Conservation (phyloP, 2,797 vertebrate genomes). For the Dallia pectoralis region DNA sequence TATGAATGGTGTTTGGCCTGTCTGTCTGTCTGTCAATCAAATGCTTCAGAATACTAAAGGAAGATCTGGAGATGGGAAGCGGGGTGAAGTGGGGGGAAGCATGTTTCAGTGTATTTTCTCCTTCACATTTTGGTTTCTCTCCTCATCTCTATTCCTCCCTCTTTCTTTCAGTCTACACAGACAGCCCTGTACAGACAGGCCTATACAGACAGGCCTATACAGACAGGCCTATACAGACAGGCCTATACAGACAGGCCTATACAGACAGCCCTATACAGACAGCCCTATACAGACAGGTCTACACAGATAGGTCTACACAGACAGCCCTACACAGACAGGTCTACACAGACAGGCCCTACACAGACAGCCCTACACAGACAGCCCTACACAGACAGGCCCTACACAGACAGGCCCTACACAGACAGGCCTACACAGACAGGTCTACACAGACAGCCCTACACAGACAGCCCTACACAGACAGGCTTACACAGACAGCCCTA, state of each 20-base stretch:
- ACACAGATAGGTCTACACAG: slow-evolving; percentile 42
- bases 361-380: slow-evolving; percentile 36
- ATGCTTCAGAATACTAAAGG: slow-evolving; percentile 60
- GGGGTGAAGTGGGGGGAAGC: slow-evolving; percentile 4
- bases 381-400: slow-evolving; percentile 39
- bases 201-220: slow-evolving; percentile 41
- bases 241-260: slow-evolving; percentile 39
- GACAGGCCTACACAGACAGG: slow-evolving; percentile 42
- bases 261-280: slow-evolving; percentile 40
- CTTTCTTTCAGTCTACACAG: neutral
- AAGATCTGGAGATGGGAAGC: slow-evolving; percentile 33
- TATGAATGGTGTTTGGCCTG: slow-evolving; percentile 62
- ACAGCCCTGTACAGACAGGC: too few species aligned
- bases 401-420: too few species aligned
- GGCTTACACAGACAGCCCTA: slow-evolving; percentile 42
- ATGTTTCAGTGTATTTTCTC: slow-evolving; percentile 15
- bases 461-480: slow-evolving; percentile 36
- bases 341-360: too few species aligned
- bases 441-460: slow-evolving; percentile 43
- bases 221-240: slow-evolving; percentile 39
- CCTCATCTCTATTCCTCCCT: neutral
- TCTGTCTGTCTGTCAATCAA: slow-evolving; percentile 54
- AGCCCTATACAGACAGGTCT: slow-evolving; percentile 42
- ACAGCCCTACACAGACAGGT: slow-evolving; percentile 42
- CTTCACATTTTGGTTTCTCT: neutral